Conservation (phyloP, 1,140 invertebrate species). For the Andrena cerasifolii region DNA sequence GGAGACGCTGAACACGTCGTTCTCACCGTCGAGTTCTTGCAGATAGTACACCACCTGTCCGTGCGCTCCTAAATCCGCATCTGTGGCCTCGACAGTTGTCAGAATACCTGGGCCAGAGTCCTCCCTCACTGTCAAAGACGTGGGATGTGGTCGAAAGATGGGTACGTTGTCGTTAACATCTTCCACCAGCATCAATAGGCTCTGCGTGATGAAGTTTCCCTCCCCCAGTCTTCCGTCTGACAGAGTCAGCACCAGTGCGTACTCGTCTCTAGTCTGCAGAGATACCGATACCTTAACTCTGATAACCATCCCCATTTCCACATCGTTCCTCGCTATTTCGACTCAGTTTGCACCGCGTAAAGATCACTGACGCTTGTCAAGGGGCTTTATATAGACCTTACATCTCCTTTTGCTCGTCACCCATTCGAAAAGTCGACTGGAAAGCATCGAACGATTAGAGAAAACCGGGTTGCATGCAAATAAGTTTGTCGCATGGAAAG, state of each 20-base stretch:
- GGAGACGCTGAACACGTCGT: constrained; percentile 89
- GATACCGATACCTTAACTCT: constrained; percentile 9
- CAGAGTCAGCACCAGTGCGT: constrained; percentile 92
- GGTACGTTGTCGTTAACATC: constrained; percentile 96
- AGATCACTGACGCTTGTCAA: too few species aligned
- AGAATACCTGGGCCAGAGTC: constrained; percentile 89
- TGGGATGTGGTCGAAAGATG: constrained; percentile 92
- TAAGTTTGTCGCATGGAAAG: background rate
- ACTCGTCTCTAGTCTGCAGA: constrained; percentile 90
- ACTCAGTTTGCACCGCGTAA: too few species aligned
- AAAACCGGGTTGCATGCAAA: background rate
- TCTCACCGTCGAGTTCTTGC: constrained; percentile 92
- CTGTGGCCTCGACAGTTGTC: constrained; percentile 92
- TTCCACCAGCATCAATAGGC: constrained; percentile 93
- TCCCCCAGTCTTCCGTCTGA: constrained; percentile 94
- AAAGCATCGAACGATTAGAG: background rate
- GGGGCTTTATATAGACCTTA: too few species aligned
- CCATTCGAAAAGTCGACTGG: background rate
- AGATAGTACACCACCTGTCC: constrained; percentile 91
- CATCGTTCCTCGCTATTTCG: too few species aligned
- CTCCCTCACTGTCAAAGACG: constrained; percentile 90
- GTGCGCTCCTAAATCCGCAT: constrained; percentile 94
- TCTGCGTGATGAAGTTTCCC: constrained; percentile 95
- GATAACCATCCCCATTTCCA: too few species aligned
- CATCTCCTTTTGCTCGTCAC: too few species aligned